phyloP scores from a whole-genome alignment of 2,888 invertebrate genomes.

The Eugnorisma glareosa region DNA sequence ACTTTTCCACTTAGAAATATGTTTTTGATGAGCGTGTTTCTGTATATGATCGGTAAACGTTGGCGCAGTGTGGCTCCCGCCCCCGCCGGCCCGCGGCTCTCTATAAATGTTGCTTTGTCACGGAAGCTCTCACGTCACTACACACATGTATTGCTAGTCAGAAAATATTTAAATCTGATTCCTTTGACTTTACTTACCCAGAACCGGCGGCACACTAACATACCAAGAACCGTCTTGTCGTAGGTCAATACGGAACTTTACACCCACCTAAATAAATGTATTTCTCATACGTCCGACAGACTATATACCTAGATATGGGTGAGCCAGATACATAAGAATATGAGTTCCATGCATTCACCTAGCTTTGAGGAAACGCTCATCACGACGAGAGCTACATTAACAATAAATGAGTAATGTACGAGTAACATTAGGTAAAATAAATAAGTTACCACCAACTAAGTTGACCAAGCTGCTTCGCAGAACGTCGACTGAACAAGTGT shows the following conservation, averaged over 20 bases:
- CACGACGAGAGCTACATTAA: background rate
- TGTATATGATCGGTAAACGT: slow-evolving; percentile 68
- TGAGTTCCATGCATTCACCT: background rate
- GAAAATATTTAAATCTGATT: slow-evolving; percentile 21
- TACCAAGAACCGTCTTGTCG: background rate
- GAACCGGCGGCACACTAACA: background rate
- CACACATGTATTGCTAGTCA: background rate
- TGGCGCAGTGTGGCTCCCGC: slow-evolving; percentile 28
- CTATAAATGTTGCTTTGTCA: background rate
- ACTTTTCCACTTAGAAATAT: slow-evolving; percentile 74
- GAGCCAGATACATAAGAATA: background rate
- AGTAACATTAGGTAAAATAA: background rate
- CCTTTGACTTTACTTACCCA: slow-evolving; percentile 1
- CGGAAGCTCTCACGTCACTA: background rate
- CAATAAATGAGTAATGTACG: no score
- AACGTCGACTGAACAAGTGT: background rate
- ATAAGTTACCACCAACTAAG: background rate
- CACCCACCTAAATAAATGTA: background rate
- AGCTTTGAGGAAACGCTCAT: background rate
- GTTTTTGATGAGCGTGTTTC: slow-evolving; percentile 69
- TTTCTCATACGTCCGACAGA: background rate
- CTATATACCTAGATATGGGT: background rate
- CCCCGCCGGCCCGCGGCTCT: background rate
- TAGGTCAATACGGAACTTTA: background rate
- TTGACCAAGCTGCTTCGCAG: background rate